Evolutionary conservation across 2,888 invertebrate species (phyloP), one percentile per base, ranked within the genome.

Genomic region (Apoda limacodes): DNA sequence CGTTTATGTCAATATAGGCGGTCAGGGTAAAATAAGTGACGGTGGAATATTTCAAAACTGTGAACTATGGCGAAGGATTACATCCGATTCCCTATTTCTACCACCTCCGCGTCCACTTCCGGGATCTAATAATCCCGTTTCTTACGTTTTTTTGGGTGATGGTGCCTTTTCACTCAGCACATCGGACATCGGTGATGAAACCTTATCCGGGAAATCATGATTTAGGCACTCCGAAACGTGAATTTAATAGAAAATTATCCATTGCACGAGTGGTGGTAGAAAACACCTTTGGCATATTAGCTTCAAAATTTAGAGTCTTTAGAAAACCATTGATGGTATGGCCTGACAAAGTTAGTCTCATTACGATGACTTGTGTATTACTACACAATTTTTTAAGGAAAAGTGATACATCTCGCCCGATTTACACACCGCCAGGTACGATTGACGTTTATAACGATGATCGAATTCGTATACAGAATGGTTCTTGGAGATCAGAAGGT

Each of bases 111-210:
- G 28, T 25, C 44, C 46, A 5, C 23, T 48, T 13, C 42, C 46
- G 15, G 38, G 35, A 28, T 39, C 34, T 30, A 35, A 38, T 12
- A 35, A 27, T 11, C 32, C 41, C 24, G 32, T 48, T 13, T 44
- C 44, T 5, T 45, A 43, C 22, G 34, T 38, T 30, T 28, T 34
- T 28, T 28, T 45, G 30, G 41, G 38, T 28, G 41, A 43, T 19
- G 36, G 43, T 5, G 43, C 47, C 13, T 45, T 45, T 40, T 13
- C 38, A 45, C 14, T 25, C 33, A 7, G 20, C 15, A 33, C 23
- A 42, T 21, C n/a, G n/a, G n/a, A n/a, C n/a, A n/a, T n/a, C n/a
- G n/a, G 23, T 43, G 4, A 43, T 48, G 48, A 46, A 48, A 36
- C 43, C 44, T 7, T 46, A 40, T 40, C 34, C 48, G 20, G 48